Conservation (phyloP, 2,888 invertebrate species). For the Hoplodrina ambigua region DNA sequence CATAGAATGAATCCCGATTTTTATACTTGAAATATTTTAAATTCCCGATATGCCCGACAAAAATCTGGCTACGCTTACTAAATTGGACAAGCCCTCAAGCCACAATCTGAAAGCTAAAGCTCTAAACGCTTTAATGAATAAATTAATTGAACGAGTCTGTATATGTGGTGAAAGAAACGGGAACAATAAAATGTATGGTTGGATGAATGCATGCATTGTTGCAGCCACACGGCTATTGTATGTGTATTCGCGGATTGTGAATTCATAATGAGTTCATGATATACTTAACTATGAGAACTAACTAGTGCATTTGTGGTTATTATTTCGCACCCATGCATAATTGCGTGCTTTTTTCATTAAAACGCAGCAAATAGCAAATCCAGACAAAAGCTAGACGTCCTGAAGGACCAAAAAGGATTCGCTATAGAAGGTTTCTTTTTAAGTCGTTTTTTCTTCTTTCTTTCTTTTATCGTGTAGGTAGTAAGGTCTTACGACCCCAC, state of each 20-base stretch:
- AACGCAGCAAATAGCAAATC: no score
- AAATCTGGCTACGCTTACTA: not conserved
- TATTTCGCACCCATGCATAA: not conserved
- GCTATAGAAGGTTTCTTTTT: no score
- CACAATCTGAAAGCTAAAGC: slow-evolving; percentile 29
- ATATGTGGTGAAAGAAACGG: slow-evolving; percentile 60
- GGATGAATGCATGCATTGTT: slow-evolving; percentile 79
- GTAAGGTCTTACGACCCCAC: no score
- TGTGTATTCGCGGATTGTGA: slow-evolving; percentile 63
- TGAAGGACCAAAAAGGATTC: no score
- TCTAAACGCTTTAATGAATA: slow-evolving; percentile 63
- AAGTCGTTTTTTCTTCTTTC: no score
- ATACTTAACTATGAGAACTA: slow-evolving; percentile 14
- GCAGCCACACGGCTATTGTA: slow-evolving; percentile 74
- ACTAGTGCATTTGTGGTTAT: slow-evolving; percentile 1
- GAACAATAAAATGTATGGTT: slow-evolving; percentile 66
- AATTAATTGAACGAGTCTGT: slow-evolving; percentile 68
- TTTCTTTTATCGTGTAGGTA: no score
- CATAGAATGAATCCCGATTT: no score
- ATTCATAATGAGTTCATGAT: slow-evolving; percentile 75
- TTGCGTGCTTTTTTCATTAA: not conserved
- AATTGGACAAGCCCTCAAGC: slow-evolving; percentile 31
- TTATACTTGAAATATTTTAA: no score
- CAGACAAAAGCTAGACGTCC: no score
- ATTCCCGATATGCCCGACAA: no score